Base-by-base conservation (phyloP, 2,888 invertebrate genomes). In the Cerceris rybyensis region DNA sequence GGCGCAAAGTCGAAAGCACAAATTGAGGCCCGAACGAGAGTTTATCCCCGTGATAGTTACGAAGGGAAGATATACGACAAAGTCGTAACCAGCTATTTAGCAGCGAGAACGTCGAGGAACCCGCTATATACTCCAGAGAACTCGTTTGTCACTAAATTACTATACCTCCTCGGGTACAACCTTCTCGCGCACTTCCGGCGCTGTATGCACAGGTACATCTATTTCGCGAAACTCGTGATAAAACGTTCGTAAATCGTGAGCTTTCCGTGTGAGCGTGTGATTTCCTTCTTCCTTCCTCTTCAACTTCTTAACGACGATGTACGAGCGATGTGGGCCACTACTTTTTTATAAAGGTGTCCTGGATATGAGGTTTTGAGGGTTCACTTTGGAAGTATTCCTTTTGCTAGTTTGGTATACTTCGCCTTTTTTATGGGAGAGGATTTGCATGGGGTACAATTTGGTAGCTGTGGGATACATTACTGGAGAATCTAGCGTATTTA, bases 61-160 rank as follows among this genome's bases (percentile, higher is more conserved):
- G 11, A 52, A 54, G 13, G 42, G 39, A 49, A 69, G 78, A 80
- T 68, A 61, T 52, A 75, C 74, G 70, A 54, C 46, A 11, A 58
- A 70, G 73, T 80, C 68, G 79, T 69, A 78, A 71, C 75, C 80
- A 28, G 65, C 61, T 79, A 59, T 78, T 79, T 79, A 79, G 69
- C 65, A 66, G 41, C 46, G 43, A 14, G 54, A 46, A 43, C 70
- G 70, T 42, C 66, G 54, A 52, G 75, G 63, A 65, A 46, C 61
- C 50, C 46, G 74, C 50, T 43, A 39, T 54, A 60, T 46, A 70
- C 80, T 74, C 39, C 61, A 16, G 17, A 42, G 66, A 68, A 63
- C 81, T 74, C 80, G 81, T 81, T 81, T 77, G 65, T 80, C 80
- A 70, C 73, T 74, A 77, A 81, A 81, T 81, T 81, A 80, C 77